Percentiles rank a stretch among this genome's conserved stretches.
Evolutionary conservation across 1,140 invertebrate genomes (phyloP).

Genomic region (Diorhabda elongata): DNA sequence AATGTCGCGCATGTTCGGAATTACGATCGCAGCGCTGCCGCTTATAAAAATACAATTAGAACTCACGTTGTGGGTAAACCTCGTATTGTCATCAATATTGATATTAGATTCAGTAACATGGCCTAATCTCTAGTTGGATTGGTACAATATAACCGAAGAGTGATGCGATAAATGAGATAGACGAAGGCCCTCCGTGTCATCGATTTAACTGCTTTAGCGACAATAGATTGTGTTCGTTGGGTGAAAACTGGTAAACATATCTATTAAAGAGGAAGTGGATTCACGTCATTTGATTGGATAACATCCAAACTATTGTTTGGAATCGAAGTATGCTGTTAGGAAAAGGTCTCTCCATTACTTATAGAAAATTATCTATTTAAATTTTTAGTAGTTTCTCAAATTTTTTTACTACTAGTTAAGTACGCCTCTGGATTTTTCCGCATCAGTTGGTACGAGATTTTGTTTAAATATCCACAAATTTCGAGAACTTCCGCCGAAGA

Average conservation of each 20-base stretch:
- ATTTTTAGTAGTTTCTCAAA: no score
- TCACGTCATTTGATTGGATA: not conserved
- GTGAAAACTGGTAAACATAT: not conserved
- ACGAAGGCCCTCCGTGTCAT: not conserved
- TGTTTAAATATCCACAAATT: constrained; percentile 14
- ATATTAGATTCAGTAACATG: no score
- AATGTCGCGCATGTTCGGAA: no score
- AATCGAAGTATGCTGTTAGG: no score
- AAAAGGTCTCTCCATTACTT: no score
- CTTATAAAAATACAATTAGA: no score
- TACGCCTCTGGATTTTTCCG: not conserved
- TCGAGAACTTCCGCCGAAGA: not conserved
- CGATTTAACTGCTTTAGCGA: not conserved
- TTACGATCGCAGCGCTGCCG: no score
- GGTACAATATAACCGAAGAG: not conserved
- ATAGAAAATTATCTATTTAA: no score
- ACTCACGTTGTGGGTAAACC: no score
- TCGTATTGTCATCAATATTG: no score
- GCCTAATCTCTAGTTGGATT: no score
- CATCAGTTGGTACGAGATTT: constrained; percentile 2
- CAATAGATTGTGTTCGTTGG: not conserved
- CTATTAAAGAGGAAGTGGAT: not conserved
- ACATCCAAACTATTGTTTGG: not conserved
- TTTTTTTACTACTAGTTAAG: no score
- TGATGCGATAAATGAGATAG: not conserved